Evolutionary conservation across 2,888 invertebrate genomes (phyloP), one percentile per base, ranked within the genome.

Genomic region (Encarsia formosa): DNA sequence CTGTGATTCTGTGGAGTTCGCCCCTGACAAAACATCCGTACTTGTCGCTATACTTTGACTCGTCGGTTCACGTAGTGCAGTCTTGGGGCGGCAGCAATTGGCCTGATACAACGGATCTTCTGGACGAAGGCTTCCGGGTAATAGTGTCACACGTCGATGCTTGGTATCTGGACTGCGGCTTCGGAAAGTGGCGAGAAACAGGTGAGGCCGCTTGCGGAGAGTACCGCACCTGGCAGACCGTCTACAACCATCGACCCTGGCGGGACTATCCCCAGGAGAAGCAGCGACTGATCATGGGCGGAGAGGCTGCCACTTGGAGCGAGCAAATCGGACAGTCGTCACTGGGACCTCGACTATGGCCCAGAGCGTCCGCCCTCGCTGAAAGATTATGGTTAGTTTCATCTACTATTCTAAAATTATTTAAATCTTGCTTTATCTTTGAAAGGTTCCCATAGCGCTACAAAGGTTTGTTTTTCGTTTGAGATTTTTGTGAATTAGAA

Each of bases 81-180:
- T 81, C 86, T 42, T 90, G 90, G 90, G 89, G 90, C 32, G 84
- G 86, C 1, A 88, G 87, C 61, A 83, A 83, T 38, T 91, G 91
- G 87, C 81, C 85, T 2, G 88, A 88, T 67, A 88, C 90, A 15
- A 81, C 83, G 5, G 87, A 87, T 55, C 78, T 91, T 4, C 74
- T 91, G 20, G 82, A 86, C 60, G 85, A 85, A 49, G 91, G 90
- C 3, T 91, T 84, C 74, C 81, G 85, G 50, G 78, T 89, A 44
- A 84, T 92, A 49, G 75, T 91, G 51, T 90, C 90, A 15, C 91
- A 91, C 74, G 90, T 90, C 48, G 91, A 91, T 70, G 88, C 89
- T 4, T 89, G 89, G 88, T 91, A 91, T 74, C 78, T 91, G 60
- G 91, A 91, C 71, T 91, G 91, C 68, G 91, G 91, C 1, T 90